These are phyloP conservation scores for Bothrops jararaca DNA, from an alignment of 2,113 vertebrate genomes.

Conservation along the genomic window DNA sequence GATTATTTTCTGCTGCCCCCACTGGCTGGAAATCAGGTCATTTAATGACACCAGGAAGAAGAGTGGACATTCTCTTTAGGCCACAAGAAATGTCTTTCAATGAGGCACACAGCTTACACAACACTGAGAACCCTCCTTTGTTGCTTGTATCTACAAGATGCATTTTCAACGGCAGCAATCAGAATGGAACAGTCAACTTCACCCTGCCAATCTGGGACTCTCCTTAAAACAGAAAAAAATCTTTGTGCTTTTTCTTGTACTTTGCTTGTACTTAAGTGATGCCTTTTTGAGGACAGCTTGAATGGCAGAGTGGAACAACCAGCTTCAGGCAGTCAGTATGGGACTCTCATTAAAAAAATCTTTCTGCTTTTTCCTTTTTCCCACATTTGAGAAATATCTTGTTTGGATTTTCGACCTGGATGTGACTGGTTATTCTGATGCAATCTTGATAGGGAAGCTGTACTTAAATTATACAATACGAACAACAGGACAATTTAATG, in stretches of 20 bases:
- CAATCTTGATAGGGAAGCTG: neutral
- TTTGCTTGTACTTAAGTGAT: no score
- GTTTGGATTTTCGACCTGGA: neutral
- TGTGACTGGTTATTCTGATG: neutral
- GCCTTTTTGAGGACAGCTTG: no score
- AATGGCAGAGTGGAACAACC: neutral
- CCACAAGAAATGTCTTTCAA: neutral
- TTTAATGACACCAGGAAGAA: neutral
- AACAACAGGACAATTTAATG: neutral
- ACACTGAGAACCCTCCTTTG: neutral
- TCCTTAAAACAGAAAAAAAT: neutral
- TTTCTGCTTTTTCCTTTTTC: neutral
- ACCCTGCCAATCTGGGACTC: neutral
- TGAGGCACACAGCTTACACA: neutral
- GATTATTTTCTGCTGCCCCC: neutral
- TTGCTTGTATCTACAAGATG: neutral
- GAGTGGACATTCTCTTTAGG: no score
- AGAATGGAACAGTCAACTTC: neutral
- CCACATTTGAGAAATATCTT: neutral
- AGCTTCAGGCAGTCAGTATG: neutral
- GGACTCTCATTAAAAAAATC: neutral
- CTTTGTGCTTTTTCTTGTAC: no score
- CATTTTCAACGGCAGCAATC: neutral
- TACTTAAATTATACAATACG: neutral
- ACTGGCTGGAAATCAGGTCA: neutral